These are phyloP conservation scores for Tenualosa thibaudeaui DNA, from an alignment of 2,797 vertebrate genomes.

Conservation along the genomic window DNA sequence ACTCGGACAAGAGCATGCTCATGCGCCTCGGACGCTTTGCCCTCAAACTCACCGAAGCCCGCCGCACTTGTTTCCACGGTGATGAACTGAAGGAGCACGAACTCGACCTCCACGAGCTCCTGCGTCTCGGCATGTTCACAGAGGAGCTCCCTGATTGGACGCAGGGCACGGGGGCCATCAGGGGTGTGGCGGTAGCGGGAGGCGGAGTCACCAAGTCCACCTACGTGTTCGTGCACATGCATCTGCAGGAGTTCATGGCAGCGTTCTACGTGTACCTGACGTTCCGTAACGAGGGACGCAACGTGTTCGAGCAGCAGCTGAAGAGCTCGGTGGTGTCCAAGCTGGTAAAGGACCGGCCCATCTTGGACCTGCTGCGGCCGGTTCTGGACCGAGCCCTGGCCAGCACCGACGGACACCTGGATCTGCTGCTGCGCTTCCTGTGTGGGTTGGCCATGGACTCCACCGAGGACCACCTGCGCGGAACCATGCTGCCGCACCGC, in stretches of 20 bases:
- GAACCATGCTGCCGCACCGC: conserved; percentile 49
- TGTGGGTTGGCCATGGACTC: conserved; percentile 61
- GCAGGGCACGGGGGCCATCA: conserved; percentile 53
- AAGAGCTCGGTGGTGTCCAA: neutral
- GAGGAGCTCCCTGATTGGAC: conserved; percentile 58
- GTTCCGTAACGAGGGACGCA: conserved; percentile 59
- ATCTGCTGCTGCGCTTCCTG: conserved; percentile 73
- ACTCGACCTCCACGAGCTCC: neutral
- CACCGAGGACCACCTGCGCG: conserved; percentile 54
- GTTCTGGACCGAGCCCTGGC: conserved; percentile 49
- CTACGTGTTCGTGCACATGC: conserved; percentile 63
- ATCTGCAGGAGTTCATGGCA: conserved; percentile 73
- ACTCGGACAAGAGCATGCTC: conserved; percentile 31
- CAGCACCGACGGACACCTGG: conserved; percentile 54
- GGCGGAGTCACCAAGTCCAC: conserved; percentile 7
- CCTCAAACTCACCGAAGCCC: neutral
- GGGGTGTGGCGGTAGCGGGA: conserved; percentile 51
- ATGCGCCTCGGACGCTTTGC: neutral
- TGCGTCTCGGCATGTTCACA: conserved; percentile 55
- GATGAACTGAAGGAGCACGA: neutral
- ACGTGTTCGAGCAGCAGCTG: conserved; percentile 54
- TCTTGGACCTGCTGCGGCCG: conserved; percentile 54
- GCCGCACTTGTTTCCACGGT: neutral
- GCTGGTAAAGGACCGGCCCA: conserved; percentile 33
- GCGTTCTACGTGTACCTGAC: conserved; percentile 66